phyloP scores from a whole-genome alignment of 2,888 invertebrate genomes.

The Plagodis pulveraria region DNA sequence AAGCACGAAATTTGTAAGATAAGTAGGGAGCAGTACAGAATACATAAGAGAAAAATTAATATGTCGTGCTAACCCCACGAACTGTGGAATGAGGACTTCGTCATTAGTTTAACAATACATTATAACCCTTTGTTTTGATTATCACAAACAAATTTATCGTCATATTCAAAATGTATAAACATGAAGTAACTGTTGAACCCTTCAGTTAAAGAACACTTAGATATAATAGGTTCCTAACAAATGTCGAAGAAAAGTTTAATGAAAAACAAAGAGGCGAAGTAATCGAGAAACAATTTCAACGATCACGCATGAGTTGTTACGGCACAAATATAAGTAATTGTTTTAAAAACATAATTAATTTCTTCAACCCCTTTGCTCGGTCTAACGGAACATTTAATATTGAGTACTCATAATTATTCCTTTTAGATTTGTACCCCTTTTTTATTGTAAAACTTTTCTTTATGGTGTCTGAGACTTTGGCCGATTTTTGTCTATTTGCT shows the following conservation, averaged over 20 bases:
- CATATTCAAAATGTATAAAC: conserved; percentile 23
- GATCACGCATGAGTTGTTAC: conserved; percentile 80
- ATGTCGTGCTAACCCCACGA: no score
- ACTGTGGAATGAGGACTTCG: no score
- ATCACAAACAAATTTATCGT: neutral
- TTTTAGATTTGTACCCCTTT: conserved; percentile 77
- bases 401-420: conserved; percentile 83
- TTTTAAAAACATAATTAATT: conserved; percentile 85
- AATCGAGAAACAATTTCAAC: conserved; percentile 82
- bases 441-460: conserved; percentile 68
- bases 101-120: no score
- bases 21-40: no score
- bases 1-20: no score
- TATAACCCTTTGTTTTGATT: neutral
- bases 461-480: conserved; percentile 59
- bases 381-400: conserved; percentile 84
- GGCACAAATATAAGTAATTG: conserved; percentile 81
- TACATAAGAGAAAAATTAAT: no score
- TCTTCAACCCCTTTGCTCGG: conserved; percentile 74
- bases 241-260: conserved; percentile 71
- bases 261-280: conserved; percentile 80
- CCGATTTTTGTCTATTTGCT: conserved; percentile 50
- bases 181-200: conserved; percentile 38
- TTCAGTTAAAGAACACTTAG: conserved; percentile 34
- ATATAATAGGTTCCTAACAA: conserved; percentile 36